Percentiles rank a stretch among this genome's conserved stretches.
Conservation (phyloP, 2,113 vertebrate genomes). For the Cromileptes altivelis region DNA sequence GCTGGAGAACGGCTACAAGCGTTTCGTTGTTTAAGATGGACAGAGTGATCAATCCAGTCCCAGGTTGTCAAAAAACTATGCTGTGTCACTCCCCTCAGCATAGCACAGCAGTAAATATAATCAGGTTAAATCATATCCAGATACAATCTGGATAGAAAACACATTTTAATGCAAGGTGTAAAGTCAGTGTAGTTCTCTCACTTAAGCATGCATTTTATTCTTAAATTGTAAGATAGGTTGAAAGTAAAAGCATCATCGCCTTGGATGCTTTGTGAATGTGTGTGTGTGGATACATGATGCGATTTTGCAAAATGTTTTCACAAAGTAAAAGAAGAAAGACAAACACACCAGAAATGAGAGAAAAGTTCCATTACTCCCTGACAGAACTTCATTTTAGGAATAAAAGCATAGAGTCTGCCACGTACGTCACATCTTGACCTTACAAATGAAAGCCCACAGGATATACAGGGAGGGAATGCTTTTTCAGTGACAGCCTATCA, state of each 20-base stretch:
- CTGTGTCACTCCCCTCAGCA: too few species aligned
- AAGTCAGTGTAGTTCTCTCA: background rate
- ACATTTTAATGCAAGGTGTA: too few species aligned
- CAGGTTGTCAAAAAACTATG: too few species aligned
- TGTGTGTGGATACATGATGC: background rate
- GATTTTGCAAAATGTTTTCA: background rate
- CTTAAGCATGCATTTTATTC: background rate
- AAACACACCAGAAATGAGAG: background rate
- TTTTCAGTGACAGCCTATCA: slow-evolving; percentile 48
- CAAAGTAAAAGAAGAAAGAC: background rate
- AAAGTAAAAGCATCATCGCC: background rate
- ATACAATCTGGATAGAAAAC: too few species aligned
- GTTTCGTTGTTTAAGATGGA: too few species aligned
- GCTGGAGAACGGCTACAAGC: too few species aligned
- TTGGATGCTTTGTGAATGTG: background rate
- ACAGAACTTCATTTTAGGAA: slow-evolving; percentile 33
- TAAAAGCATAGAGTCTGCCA: background rate
- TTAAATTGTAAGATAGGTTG: background rate
- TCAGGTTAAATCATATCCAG: too few species aligned
- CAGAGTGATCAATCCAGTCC: too few species aligned
- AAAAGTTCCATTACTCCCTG: background rate
- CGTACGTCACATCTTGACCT: slow-evolving; percentile 62
- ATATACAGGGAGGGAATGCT: slow-evolving; percentile 51
- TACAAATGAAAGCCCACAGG: slow-evolving; percentile 55
- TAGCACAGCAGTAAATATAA: too few species aligned